Evolutionary conservation across 2,113 vertebrate genomes (phyloP).

Genomic region (Corythoichthys intestinalis): DNA sequence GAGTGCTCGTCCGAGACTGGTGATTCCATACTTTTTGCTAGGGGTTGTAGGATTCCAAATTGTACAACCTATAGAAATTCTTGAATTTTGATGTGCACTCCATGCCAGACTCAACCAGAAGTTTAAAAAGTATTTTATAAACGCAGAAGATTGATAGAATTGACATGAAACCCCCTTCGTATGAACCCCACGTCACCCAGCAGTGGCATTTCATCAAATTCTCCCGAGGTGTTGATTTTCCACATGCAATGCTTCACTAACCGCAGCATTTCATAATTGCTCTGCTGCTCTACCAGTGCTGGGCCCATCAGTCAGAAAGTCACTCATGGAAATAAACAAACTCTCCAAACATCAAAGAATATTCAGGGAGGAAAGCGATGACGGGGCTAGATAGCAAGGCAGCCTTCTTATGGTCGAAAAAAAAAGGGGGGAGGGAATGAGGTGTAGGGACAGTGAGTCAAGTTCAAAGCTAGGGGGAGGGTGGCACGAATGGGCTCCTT

Average conservation of each 20-base stretch:
- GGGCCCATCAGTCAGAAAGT: slow-evolving; percentile 37
- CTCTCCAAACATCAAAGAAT: slow-evolving; percentile 45
- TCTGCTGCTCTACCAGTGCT: slow-evolving; percentile 35
- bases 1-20: no score
- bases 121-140: slow-evolving; percentile 13
- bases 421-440: neutral
- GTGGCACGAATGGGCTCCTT: slow-evolving; percentile 8
- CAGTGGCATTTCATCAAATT: slow-evolving; percentile 34
- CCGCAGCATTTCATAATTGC: slow-evolving; percentile 41
- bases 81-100: neutral
- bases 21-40: no score
- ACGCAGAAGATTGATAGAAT: slow-evolving; percentile 10
- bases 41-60: no score
- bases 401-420: slow-evolving; percentile 8
- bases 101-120: slow-evolving; percentile 12
- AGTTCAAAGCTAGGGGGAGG: slow-evolving; percentile 41
- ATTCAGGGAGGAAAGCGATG: slow-evolving; percentile 28
- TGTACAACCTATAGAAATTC: slow-evolving; percentile 27
- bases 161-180: slow-evolving; percentile 21
- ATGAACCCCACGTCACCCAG: slow-evolving; percentile 30
- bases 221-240: slow-evolving; percentile 41
- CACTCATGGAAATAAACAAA: slow-evolving; percentile 55
- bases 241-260: slow-evolving; percentile 30
- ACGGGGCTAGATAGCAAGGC: slow-evolving; percentile 12
- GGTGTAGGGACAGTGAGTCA: slow-evolving; percentile 23